Evolutionary conservation across 2,113 vertebrate species (phyloP), one percentile per base, ranked within the genome.

Genomic region (Aphelocoma coerulescens): DNA sequence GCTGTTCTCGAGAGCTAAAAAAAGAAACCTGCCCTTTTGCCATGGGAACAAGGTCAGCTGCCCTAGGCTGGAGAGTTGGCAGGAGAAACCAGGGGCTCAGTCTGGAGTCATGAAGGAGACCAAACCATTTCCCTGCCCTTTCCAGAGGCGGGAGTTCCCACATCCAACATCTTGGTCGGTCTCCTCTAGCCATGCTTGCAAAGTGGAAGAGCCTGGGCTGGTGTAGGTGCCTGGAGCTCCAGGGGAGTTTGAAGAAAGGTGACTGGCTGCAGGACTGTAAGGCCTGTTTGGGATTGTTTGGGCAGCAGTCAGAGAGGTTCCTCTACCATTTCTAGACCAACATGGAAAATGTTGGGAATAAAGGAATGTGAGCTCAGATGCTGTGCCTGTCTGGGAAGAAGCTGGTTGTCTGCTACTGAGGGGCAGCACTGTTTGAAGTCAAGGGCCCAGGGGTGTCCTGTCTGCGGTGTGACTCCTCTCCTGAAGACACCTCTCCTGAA

Each of bases 291-390:
- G 24, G 46, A 35, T 33, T n/a, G 11, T 61, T 51, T 61, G 57
- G 43, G 35, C 72, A 67, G 43, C 27, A 37, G n/a, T 28, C 28
- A 30, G 39, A 84, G 61, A 35, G 27, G 33, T 35, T 55, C 11
- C 23, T 75, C 35, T 48, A 8, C 21, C 3, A 4, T 59, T 95
- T 85, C 35, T 82, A 68, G 35, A 39, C 24, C 49, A 72, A 44
- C 27, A 32, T 68, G 52, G 71, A 63, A 63, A 80, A 59, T 2
- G 1, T 4, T 63, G 48, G 58, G 33, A 52, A 32, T 51, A 17
- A 65, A 87, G 41, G 24, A 8, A 18, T 2, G 1, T 0, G 9
- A 88, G 15, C 9, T 76, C 2, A 0, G 51, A 26, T 76, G 35
- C 28, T 1, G 0, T 83, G 49, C 21, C 15, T 68, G 44, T 19